Percentiles rank a stretch among this genome's conserved stretches.
Evolutionary conservation across 2,113 vertebrate species (phyloP).

Genomic region (Pleuronectes platessa): DNA sequence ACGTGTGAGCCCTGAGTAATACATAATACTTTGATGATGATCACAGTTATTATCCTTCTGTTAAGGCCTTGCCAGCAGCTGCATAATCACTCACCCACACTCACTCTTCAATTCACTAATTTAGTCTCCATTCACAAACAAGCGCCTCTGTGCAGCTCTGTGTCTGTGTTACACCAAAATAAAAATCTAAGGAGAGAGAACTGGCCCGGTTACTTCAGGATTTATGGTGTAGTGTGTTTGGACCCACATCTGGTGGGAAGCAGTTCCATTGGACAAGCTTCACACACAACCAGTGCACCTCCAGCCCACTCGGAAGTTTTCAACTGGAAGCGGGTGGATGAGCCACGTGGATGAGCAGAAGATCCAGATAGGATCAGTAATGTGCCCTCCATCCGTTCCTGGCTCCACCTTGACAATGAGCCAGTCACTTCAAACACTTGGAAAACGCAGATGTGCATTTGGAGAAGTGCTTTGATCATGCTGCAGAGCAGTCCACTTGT

Average conservation of each 20-base stretch:
- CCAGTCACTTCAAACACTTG: conserved; percentile 80
- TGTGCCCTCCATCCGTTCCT: conserved; percentile 54
- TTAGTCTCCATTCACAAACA: conserved; percentile 55
- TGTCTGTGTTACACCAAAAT: conserved; percentile 29
- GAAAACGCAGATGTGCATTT: conserved; percentile 64
- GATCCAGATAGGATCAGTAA: conserved; percentile 59
- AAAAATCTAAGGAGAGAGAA: conserved; percentile 13
- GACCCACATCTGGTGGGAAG: conserved; percentile 69
- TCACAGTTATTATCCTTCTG: conserved; percentile 33
- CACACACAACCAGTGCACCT: conserved; percentile 48
- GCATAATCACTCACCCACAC: conserved; percentile 29
- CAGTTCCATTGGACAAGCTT: conserved; percentile 57
- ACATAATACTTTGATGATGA: conserved; percentile 32
- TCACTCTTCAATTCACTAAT: conserved; percentile 35
- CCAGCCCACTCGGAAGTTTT: conserved; percentile 73
- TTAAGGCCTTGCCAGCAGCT: conserved; percentile 25
- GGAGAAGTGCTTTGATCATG: conserved; percentile 74
- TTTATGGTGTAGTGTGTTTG: conserved; percentile 71
- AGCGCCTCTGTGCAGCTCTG: background rate
- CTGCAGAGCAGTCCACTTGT: conserved; percentile 22
- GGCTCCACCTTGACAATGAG: conserved; percentile 63
- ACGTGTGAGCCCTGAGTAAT: conserved; percentile 12
- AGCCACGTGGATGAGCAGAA: conserved; percentile 45
- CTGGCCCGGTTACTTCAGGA: conserved; percentile 56
- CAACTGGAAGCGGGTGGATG: conserved; percentile 55